Evolutionary conservation across 2,797 vertebrate genomes (phyloP).

Genomic region (Melanogrammus aeglefinus): DNA sequence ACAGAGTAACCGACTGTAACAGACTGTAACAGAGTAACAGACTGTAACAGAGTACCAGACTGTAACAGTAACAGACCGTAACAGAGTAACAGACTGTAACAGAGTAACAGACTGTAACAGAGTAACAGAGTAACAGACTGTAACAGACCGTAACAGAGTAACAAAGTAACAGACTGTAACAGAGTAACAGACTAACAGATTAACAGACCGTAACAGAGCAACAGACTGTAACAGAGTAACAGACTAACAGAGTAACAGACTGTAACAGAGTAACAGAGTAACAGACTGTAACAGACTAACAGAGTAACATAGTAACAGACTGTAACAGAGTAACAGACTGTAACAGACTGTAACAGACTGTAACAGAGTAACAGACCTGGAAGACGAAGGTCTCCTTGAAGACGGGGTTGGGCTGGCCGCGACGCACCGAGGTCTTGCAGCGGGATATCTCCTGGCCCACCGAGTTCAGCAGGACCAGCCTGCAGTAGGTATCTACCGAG

Average conservation of each 20-base stretch:
- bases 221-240: no score
- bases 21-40: not conserved
- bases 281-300: not conserved
- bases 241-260: not conserved
- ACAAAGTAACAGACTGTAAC: not conserved
- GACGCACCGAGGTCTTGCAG: constrained; percentile 91
- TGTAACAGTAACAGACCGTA: not conserved
- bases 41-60: not conserved
- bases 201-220: not conserved
- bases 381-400: constrained; percentile 98
- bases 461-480: constrained; percentile 91
- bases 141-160: not conserved
- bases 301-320: not conserved
- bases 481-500: constrained; percentile 85
- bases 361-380: constrained; percentile 61
- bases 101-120: not conserved
- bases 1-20: not conserved
- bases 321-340: not conserved
- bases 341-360: not conserved
- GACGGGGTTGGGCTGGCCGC: constrained; percentile 91
- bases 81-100: not conserved
- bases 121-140: not conserved
- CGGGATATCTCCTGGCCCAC: constrained; percentile 92
- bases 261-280: not conserved
- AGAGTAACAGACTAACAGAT: not conserved